Evolutionary conservation across 2,888 invertebrate species (phyloP), one percentile per base, ranked within the genome.

Genomic region (Pharmacophagus antenor): DNA sequence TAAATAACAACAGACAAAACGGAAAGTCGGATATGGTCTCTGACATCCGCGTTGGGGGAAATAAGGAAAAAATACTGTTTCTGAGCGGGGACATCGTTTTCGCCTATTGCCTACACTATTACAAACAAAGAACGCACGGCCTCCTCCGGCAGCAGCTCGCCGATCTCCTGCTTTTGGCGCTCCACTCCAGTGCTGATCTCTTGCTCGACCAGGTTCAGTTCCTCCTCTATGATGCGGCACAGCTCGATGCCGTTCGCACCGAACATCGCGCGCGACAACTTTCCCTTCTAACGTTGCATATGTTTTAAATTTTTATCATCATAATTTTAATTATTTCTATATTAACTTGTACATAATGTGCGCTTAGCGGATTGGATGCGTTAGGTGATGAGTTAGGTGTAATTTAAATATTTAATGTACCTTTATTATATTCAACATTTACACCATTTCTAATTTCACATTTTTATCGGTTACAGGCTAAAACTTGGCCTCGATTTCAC

Each of bases 121-220:
- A 10, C 0, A 31, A 31, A 31, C 3, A 31, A 31, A 31, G 31
- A 23, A 22, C 79, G 55, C 61, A 86, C 88, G 61, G 80, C 71
- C 75, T 93, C 93, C 52, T 91, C 89, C 0, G 92, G 92, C 66
- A 92, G 76, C 67, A 84, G 74, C 50, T 92, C 84, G 0, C 66
- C 61, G 1, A 92, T 82, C 0, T 77, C 71, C 10, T 65, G 71
- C 61, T 72, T 77, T 1, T 61, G 67, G 10, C 85, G 69, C 48
- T 53, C 65, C 0, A 69, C 20, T 0, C 80, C 83, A 0, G 76
- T 75, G 2, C 73, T 72, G 0, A 31, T 5, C 63, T 85, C 85
- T 6, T 52, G 48, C 51, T 74, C 66, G 65, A 71, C 65, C 1
- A 69, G 42, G 0, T 54, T 66, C 2, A 90, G 61, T 46, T 90